Base-by-base conservation (phyloP, 2,797 vertebrate genomes). In the Falco concolor region DNA sequence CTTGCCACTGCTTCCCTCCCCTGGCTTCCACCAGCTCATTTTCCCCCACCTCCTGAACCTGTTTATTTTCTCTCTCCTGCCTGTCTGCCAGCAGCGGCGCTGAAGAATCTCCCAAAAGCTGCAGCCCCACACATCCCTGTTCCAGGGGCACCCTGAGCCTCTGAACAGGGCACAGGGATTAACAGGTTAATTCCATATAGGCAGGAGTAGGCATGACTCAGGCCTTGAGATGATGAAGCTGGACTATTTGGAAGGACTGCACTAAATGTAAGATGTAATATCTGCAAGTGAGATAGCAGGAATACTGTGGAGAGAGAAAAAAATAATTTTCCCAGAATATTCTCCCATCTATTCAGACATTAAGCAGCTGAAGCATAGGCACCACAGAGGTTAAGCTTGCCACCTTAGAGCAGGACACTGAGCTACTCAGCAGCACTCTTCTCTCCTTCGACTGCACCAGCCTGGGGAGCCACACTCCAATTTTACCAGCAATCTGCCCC, bases 21-120 rank as follows among this genome's bases (percentile, higher is more conserved):
- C 78, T 74, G 52, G 27, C 63, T 93, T 77, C 80, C 70, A 90
- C 67, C 27, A 84, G 80, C 38, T 92, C 67, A 64, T 92, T 93
- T 92, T 75, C 42, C 85, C 63, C 88, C 40, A 85, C 18, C 80
- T 94, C 69, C 85, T 36, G 65, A 85, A 85, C 45, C 72, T 93
- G 92, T 94, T 96, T 96, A 69, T 96, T 96, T 97, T 96, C 79
- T 45, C 57, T 84, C 64, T 87, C 53, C 61, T 40, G 67, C 40
- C 53, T 60, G 32, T 65, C 49, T 84, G 76, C 69, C 70, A 85
- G 77, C 49, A 94, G 78, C 2, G 4, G 45, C 0, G 0, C 64
- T 77, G 78, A 91, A 84, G 24, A 52, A 82, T 44, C 27, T 36
- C 88, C 36, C 28, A 18, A 79, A 84, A 90, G 36, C 78, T 67